Conservation (phyloP, 2,797 vertebrate species). For the Liparis tanakae region DNA sequence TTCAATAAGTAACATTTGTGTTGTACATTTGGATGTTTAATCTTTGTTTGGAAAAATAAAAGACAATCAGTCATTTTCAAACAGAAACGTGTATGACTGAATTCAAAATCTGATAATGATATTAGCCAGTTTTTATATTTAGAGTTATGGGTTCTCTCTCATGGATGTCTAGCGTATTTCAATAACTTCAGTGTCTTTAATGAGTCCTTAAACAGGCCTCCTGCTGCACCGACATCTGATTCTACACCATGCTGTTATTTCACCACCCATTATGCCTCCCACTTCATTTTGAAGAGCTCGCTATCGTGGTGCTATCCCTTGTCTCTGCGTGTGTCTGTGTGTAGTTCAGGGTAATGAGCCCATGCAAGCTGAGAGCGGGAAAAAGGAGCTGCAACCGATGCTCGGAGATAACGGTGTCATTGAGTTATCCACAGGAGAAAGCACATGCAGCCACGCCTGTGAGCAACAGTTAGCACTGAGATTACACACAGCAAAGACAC, state of each 20-base stretch:
- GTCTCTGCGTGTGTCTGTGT: constrained; percentile 50
- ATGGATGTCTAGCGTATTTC: constrained; percentile 15
- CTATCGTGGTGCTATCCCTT: constrained; percentile 45
- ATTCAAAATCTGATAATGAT: neutral
- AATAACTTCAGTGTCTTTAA: constrained; percentile 4
- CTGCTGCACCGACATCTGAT: constrained; percentile 36
- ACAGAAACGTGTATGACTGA: neutral
- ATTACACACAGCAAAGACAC: constrained; percentile 9
- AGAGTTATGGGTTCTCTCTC: constrained; percentile 17
- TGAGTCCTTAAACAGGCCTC: constrained; percentile 27
- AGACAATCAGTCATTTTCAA: constrained; percentile 26
- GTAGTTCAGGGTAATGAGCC: constrained; percentile 60
- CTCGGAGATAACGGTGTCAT: constrained; percentile 41
- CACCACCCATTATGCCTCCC: constrained; percentile 38
- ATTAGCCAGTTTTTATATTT: constrained; percentile 10
- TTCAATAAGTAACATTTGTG: constrained; percentile 11
- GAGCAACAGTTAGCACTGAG: constrained; percentile 23
- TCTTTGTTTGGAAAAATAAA: constrained; percentile 6
- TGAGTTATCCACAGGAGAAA: constrained; percentile 48
- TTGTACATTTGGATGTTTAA: constrained; percentile 1
- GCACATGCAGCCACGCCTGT: constrained; percentile 34
- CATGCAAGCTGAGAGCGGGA: constrained; percentile 34
- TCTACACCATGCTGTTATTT: constrained; percentile 44
- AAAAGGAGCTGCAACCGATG: constrained; percentile 38
- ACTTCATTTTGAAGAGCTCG: constrained; percentile 58